Base-by-base conservation (phyloP, 2,888 invertebrate species). In the Pseudococcus viburni region DNA sequence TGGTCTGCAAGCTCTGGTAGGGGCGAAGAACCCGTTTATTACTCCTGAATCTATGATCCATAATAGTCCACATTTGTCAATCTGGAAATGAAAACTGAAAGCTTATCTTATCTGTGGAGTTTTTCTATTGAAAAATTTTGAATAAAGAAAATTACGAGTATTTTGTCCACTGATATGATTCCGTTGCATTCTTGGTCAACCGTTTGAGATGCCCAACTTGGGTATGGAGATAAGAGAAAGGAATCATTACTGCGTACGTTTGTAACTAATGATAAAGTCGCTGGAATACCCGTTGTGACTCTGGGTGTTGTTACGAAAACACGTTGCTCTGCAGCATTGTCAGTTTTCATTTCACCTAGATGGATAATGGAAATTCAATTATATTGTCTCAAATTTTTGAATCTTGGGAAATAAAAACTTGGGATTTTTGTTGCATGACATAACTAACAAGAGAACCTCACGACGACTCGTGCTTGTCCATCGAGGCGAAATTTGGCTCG, bases 31-130 rank as follows among this genome's bases (percentile, higher is more conserved):
- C 77, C 94, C 93, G 89, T 95, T 94, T 0, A 94, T 93, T 68
- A 94, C 93, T 0, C 96, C 96, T 0, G 94, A 94, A 91, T 96
- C 96, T 77, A 96, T 91, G 11, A 96, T 95, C 96, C 96, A 96
- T 0, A 96, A 93, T 0, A 96, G 93, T 15, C 94, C 94, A 91
- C 96, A 96, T 86, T 93, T 93, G 91, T 96, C 96, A 0, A 95
- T 84, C 88, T 88, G 22, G 17, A 51, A 17, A 73, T 88, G 17
- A 15, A 51, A 17, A 73, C 26, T 2, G 26, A 33, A 33, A 33
- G 26, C 26, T 33, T 1, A 33, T 33, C n/a, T 33, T 2, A 33
- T 33, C 26, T 33, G 1, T 33, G 26, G 3, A 3, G 26, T 1
- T 1, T 1, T 33, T 33, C 26, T 33, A 1, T 1, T 33, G 26